Evolutionary conservation across 2,888 invertebrate genomes (phyloP).

Genomic region (Allolobophora icterica): DNA sequence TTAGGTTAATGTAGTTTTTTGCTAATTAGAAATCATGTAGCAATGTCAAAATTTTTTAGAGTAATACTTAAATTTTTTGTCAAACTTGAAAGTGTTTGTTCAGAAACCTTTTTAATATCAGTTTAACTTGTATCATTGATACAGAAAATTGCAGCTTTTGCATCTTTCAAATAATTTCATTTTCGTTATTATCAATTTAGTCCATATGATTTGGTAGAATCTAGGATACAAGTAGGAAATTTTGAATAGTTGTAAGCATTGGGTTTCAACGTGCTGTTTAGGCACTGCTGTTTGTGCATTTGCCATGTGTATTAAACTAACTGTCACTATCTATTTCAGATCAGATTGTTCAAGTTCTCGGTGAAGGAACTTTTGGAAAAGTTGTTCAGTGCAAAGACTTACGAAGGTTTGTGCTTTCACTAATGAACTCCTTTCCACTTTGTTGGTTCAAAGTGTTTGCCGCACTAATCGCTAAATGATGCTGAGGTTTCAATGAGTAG

Average conservation of each 20-base stretch:
- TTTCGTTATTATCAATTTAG: background rate
- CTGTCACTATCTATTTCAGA: constrained; percentile 73
- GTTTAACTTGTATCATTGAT: background rate
- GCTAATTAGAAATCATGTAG: background rate
- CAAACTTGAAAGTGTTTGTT: background rate
- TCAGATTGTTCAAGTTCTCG: constrained; percentile 96
- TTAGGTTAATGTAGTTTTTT: background rate
- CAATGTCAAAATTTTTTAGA: background rate
- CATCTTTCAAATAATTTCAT: background rate
- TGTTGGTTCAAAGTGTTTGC: background rate
- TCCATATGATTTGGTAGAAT: background rate
- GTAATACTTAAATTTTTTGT: background rate
- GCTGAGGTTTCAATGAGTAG: background rate
- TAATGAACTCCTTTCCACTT: background rate
- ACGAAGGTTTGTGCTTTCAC: constrained; percentile 77
- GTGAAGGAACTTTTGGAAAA: constrained; percentile 99
- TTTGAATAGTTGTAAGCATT: background rate
- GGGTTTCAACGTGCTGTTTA: background rate
- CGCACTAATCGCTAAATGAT: background rate
- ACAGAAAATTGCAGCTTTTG: background rate
- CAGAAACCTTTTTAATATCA: background rate
- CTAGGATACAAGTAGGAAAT: background rate
- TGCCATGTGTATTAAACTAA: background rate
- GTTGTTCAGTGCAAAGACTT: constrained; percentile 95
- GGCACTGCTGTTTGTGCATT: background rate